Percentiles rank a stretch among this genome's conserved stretches.
Evolutionary conservation across 1,140 invertebrate genomes (phyloP).

Genomic region (Brachionus sp.): DNA sequence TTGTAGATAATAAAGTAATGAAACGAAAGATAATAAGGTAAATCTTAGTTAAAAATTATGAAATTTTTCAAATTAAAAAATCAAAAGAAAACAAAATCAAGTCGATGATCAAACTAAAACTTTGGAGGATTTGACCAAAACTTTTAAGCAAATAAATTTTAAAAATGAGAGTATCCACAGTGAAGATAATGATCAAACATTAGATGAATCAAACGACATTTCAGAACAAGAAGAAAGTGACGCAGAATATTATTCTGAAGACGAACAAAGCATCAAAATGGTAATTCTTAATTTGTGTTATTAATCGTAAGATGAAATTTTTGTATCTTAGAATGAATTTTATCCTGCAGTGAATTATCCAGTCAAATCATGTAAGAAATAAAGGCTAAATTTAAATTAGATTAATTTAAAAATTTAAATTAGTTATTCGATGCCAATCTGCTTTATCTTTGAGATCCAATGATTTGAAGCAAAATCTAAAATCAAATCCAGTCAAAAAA

Average conservation of each 20-base stretch:
- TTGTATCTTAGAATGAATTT: neutral
- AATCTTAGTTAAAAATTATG: neutral
- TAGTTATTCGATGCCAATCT: constrained; percentile 21
- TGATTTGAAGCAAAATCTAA: constrained; percentile 42
- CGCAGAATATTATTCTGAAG: neutral
- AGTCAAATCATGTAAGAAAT: constrained; percentile 1
- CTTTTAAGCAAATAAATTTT: constrained; percentile 23
- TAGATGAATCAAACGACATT: neutral
- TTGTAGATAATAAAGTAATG: constrained; percentile 16
- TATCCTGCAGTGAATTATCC: constrained; percentile 17
- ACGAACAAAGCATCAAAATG: constrained; percentile 30
- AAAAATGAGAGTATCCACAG: neutral
- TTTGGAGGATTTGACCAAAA: neutral
- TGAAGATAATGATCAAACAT: neutral
- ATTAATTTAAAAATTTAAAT: neutral
- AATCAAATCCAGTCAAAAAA: constrained; percentile 53
- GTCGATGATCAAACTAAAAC: neutral
- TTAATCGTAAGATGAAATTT: neutral
- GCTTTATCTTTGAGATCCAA: neutral
- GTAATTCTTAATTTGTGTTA: neutral
- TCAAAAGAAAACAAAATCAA: neutral
- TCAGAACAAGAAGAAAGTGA: neutral
- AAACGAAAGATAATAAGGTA: constrained; percentile 26
- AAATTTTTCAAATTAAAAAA: neutral
- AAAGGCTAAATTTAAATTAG: neutral